Evolutionary conservation across 2,113 vertebrate species (phyloP).

Genomic region (Brienomyrus longianalis): DNA sequence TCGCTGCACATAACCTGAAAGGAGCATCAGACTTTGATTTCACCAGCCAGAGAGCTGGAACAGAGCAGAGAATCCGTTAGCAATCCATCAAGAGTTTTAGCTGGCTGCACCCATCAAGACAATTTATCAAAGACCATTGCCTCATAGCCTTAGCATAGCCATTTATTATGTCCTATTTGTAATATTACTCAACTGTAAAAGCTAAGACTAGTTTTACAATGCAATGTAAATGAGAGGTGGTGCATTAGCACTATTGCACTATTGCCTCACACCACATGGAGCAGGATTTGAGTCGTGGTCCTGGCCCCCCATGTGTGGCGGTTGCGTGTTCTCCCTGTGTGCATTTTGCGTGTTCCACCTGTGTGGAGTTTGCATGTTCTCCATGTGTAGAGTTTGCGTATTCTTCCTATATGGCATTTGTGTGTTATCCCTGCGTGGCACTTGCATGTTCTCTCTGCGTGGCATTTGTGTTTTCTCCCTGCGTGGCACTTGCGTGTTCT

Average conservation of each 20-base stretch:
- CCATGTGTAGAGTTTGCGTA: background rate
- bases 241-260: background rate
- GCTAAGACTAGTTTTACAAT: background rate
- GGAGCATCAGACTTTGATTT: background rate
- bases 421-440: background rate
- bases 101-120: background rate
- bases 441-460: too few relatives aligned
- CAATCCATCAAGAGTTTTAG: background rate
- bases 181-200: background rate
- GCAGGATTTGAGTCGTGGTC: background rate
- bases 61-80: background rate
- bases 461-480: background rate
- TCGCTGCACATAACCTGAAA: background rate
- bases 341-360: too few relatives aligned
- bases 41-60: background rate
- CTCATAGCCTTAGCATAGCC: background rate
- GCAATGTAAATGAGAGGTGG: background rate
- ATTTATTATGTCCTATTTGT: background rate
- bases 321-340: too few relatives aligned
- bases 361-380: background rate
- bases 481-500: too few relatives aligned
- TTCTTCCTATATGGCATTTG: too few relatives aligned
- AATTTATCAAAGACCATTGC: background rate
- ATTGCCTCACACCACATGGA: background rate
- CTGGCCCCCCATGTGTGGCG: background rate